These are phyloP conservation scores for Myotis brandtii DNA, from an alignment of 2,113 vertebrate genomes.

Conservation along the genomic window DNA sequence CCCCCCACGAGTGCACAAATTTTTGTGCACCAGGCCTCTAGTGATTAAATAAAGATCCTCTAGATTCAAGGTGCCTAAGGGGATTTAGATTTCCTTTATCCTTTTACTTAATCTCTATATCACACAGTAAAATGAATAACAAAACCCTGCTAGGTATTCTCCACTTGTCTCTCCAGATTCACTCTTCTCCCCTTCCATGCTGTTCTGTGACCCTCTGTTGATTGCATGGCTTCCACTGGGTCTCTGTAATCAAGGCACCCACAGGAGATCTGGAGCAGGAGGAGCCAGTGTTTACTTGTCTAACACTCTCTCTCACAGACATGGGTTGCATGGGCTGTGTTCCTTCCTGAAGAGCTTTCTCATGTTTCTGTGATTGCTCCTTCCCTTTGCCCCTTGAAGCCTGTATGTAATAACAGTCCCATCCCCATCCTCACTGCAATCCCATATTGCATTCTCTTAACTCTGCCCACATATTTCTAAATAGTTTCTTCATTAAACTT, in stretches of 20 bases:
- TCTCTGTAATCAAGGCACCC: not conserved
- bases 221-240: not conserved
- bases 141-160: not conserved
- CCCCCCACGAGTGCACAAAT: no score
- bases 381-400: not conserved
- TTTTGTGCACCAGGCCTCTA: no score
- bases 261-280: no score
- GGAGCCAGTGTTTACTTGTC: not conserved
- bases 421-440: not conserved
- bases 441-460: not conserved
- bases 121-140: not conserved
- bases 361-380: not conserved
- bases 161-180: not conserved
- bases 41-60: not conserved
- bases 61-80: no score
- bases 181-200: not conserved
- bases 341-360: not conserved
- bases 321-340: rapidly evolving
- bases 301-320: not conserved
- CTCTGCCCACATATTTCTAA: not conserved
- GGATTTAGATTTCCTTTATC: not conserved
- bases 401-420: not conserved
- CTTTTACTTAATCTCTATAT: not conserved
- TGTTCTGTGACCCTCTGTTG: no score
- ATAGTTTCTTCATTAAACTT: not conserved